Evolutionary conservation across 2,888 invertebrate species (phyloP), one percentile per base, ranked within the genome.

Genomic region (Heliothis peltigera): DNA sequence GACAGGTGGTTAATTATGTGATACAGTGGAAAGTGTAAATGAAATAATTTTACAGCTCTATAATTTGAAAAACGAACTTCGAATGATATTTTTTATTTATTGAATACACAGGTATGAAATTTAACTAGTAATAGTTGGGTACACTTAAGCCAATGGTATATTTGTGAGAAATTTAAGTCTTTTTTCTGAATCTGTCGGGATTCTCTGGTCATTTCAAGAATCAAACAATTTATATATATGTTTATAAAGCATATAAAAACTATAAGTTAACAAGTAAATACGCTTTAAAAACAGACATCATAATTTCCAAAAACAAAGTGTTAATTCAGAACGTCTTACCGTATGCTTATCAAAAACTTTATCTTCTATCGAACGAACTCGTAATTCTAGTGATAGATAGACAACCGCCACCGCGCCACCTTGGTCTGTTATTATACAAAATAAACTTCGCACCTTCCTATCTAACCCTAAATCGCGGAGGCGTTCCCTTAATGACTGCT

Each of bases 401-500:
- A 88, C 83, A 87, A 82, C 77, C 62, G 75, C 79, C 57, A 64
- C 62, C 74, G 77, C 62, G 75, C 79, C 57, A 64, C 62, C 74
- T 66, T 59, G 60, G 82, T 87, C 87, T 84, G 84, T 92, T 87
- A 92, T 92, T 92, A 91, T 80, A 84, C 84, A 88, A 84, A 90
- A 90, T 88, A 89, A 90, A 92, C 88, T 90, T 88, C 87, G 89
- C 91, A 90, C 89, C 88, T 88, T 77, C 81, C 70, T 93, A 94
- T 94, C 94, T 89, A 86, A 85, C 90, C 90, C 89, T 85, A 86
- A 86, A 94, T 94, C 93, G 91, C 87, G 89, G 91, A 90, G 93
- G 94, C 92, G 94, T 88, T 77, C 69, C 83, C 89, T 89, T 94
- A 94, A 95, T 95, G 94, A 94, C 88, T 87, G 94, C 94, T 95